Evolutionary conservation across 1,140 invertebrate genomes (phyloP), one percentile per base, ranked within the genome.

Genomic region (Hycleus phaleratus): DNA sequence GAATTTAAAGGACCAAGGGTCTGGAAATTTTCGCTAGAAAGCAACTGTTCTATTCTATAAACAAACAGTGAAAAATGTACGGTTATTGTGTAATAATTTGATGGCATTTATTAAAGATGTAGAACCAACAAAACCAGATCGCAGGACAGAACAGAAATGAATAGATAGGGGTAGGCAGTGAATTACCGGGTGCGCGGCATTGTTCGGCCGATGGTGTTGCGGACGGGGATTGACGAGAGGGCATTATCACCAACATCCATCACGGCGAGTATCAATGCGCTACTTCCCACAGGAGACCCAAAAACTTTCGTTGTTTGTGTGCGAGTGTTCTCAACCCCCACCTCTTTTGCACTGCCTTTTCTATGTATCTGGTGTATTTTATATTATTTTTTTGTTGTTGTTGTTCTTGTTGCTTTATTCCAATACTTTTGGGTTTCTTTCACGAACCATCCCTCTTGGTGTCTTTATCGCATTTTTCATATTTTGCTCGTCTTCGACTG

Each of bases 161-260:
- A 71, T 71, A 70, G 68, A 71, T 69, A 69, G 69, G 69, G 68
- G 68, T 64, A 68, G 46, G 64, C 60, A 68, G 68, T 68, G 69
- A 68, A 68, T 68, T 69, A 70, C 63, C 64, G 67, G 69, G 63
- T 61, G 63, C 59, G 63, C 63, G 68, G 71, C 69, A 72, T 72
- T 72, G 71, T 70, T 69, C 70, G 68, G 65, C 66, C 66, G 65
- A 18, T 18, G 18, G 65, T 70, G 70, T 65, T 70, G 68, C 67
- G 69, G 73, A 74, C 72, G 70, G 68, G 73, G 67, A 74, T 74
- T 74, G 72, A 74, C 71, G 73, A 73, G 67, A 67, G 69, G 68
- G 69, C 69, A 73, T 74, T 74, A 74, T 74, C 73, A 67, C 73
- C 61, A 59, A 60, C 70, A 74, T 74, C 69, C 69, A 72, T 74